Base-by-base conservation (phyloP, 2,888 invertebrate species). In the Caenorhabditis panamensis region DNA sequence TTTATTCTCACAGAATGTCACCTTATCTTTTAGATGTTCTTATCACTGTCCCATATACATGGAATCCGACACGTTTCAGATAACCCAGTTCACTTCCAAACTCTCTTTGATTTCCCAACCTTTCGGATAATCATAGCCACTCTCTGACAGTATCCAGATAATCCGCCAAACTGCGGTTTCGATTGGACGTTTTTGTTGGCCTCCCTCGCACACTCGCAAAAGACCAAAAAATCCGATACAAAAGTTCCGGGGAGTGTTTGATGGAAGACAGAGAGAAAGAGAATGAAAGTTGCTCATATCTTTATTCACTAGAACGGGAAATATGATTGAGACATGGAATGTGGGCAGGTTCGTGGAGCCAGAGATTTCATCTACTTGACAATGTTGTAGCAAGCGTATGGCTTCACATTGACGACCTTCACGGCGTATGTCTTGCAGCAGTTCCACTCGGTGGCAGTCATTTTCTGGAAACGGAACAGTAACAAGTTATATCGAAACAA, bases 331-430 rank as follows among this genome's bases (percentile, higher is more conserved):
- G 59, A 36, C 24, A 26, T 13, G 16, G 26, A 24, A 56, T 31
- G 5, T 2, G 41, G 16, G 41, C 41, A 41, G 41, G 9, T 41
- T 16, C 41, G 5, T 11, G 6, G 22, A 53, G 28, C 2, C 9
- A 20, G 11, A 22, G 18, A n/a, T n/a, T n/a, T n/a, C n/a, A n/a
- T 26, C 56, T 53, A 63, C 36, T 68, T 68, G 20, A 49, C 56
- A 49, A 76, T 68, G 62, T 76, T 76, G 63, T 68, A 67, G 49
- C 79, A 79, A 16, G 49, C 63, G 37, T 75, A 79, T 20, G 22
- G 36, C 5, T 16, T 41, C 8, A 79, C 79, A 31, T 79, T 79
- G 51, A 75, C 73, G 9, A 79, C 66, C 58, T 79, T 66, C n/a
- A 54, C 53, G 11, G 69, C 67, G 26, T 79, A 79, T 22, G 41